Percentiles rank a stretch among this genome's conserved stretches.
phyloP scores from a whole-genome alignment of 2,113 vertebrate species.

The Grus americana region DNA sequence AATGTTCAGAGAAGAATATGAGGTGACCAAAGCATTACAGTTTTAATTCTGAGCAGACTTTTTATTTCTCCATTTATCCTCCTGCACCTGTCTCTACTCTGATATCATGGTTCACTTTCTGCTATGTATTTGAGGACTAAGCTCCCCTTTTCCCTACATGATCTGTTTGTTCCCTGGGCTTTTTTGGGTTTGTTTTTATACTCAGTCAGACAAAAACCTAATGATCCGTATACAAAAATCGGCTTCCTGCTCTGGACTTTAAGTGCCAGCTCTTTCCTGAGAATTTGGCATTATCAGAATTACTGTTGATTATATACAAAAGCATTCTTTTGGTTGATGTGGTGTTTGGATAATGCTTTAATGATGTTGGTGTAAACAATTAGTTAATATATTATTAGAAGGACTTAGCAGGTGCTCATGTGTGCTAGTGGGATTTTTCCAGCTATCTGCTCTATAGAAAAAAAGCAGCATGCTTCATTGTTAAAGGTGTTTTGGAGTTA shows the following conservation, averaged over 20 bases:
- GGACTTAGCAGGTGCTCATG: neutral
- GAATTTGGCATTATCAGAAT: conserved; percentile 3
- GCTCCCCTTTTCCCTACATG: neutral
- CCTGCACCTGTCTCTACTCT: neutral
- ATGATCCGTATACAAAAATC: neutral
- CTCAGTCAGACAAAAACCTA: neutral
- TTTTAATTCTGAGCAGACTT: neutral
- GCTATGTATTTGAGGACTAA: neutral
- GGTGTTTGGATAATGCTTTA: neutral
- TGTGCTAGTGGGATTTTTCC: neutral
- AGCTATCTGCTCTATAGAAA: neutral
- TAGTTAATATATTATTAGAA: conserved; percentile 2
- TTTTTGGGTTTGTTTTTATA: neutral
- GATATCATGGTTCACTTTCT: neutral
- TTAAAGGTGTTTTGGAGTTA: conserved; percentile 6
- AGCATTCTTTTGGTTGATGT: neutral
- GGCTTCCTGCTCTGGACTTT: neutral
- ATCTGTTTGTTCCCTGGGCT: neutral
- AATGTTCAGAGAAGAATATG: neutral
- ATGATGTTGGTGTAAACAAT: conserved; percentile 24
- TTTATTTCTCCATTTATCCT: conserved; percentile 14
- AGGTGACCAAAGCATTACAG: neutral
- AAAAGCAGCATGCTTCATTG: neutral
- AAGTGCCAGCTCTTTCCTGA: conserved; percentile 7
- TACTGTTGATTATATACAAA: conserved; percentile 3